Percentiles rank a stretch among this genome's conserved stretches.
These are phyloP conservation scores for Porphyrio hochstetteri DNA, from an alignment of 2,113 vertebrate genomes.

Conservation along the genomic window DNA sequence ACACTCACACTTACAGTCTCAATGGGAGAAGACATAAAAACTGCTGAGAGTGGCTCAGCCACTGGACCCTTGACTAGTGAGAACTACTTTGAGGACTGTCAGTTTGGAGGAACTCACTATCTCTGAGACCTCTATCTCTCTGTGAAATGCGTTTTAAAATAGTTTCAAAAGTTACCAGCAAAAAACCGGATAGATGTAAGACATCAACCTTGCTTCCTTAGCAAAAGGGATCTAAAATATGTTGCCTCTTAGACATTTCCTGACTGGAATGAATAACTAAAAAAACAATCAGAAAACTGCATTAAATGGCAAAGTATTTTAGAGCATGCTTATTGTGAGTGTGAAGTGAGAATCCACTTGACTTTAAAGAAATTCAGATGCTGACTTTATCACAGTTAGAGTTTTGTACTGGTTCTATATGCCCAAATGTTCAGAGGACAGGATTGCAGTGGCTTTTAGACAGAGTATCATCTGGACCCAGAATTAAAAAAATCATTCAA, in stretches of 20 bases:
- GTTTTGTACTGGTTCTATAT: neutral
- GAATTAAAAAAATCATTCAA: neutral
- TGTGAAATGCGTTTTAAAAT: neutral
- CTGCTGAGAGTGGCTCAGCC: neutral
- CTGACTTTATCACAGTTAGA: neutral
- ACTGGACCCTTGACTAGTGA: neutral
- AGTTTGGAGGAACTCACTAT: neutral
- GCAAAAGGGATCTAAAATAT: neutral
- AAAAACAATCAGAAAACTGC: neutral
- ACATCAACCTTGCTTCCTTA: neutral
- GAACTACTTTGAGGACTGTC: neutral
- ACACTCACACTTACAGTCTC: neutral
- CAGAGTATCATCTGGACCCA: neutral
- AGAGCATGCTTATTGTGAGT: neutral
- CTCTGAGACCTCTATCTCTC: neutral
- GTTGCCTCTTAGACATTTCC: neutral
- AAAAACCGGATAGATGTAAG: neutral
- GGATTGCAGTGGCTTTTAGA: neutral
- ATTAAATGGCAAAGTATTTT: neutral
- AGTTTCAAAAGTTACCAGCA: neutral
- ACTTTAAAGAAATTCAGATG: neutral
- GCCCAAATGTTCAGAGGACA: neutral
- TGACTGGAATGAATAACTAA: neutral
- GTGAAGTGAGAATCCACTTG: neutral
- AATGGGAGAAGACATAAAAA: accelerated